Evolutionary conservation across 2,113 vertebrate species (phyloP).

Genomic region (Callipepla squamata): DNA sequence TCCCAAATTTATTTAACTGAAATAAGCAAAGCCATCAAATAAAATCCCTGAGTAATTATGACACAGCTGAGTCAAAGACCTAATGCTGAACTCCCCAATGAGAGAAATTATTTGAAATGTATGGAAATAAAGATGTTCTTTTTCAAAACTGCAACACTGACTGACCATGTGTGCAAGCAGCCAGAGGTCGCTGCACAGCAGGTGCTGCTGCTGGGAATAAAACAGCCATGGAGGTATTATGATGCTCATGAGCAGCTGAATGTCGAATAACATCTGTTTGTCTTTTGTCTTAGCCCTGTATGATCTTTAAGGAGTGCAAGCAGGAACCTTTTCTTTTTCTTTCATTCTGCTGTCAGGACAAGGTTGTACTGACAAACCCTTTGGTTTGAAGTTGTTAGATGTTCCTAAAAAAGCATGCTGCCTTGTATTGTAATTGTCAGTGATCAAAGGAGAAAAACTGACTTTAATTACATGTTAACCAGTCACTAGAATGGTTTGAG

Average conservation of each 20-base stretch:
- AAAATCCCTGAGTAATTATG: not conserved
- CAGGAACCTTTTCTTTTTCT: not conserved
- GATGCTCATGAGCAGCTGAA: not conserved
- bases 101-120: not conserved
- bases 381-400: conserved; percentile 40
- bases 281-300: not conserved
- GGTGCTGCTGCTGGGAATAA: not conserved
- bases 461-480: conserved; percentile 34
- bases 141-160: not conserved
- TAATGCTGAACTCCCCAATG: not conserved
- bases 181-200: not conserved
- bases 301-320: conserved; percentile 18
- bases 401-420: not conserved
- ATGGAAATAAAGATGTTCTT: not conserved
- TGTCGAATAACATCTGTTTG: not conserved
- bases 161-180: not conserved
- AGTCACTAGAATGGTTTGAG: conserved; percentile 10
- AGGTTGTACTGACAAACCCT: conserved; percentile 11
- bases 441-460: conserved; percentile 14
- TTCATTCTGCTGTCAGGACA: conserved; percentile 15
- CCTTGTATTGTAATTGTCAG: conserved; percentile 12
- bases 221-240: not conserved
- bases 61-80: not conserved
- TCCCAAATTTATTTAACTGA: not conserved
- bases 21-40: not conserved